Conservation (phyloP, 2,113 vertebrate species). For the Hepsetus odoe region DNA sequence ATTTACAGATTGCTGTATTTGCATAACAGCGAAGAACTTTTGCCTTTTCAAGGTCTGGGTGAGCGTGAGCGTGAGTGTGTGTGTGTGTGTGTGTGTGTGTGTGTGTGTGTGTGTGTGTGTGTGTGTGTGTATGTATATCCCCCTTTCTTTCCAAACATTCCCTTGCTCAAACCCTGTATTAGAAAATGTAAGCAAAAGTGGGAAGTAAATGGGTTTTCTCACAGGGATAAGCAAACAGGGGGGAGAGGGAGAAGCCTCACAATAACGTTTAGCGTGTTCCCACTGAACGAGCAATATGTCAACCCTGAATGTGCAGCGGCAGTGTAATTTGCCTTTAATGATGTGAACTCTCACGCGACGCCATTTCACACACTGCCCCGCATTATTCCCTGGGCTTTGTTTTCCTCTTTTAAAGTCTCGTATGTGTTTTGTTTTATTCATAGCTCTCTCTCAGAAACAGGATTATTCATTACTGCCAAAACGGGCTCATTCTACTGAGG, state of each 20-base stretch:
- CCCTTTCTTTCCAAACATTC: conserved; percentile 26
- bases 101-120: conserved; percentile 30
- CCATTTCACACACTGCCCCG: conserved; percentile 44
- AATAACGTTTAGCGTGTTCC: conserved; percentile 63
- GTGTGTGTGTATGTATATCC: too few relatives aligned
- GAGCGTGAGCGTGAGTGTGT: conserved; percentile 37
- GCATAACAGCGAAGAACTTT: conserved; percentile 91
- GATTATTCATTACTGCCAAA: not conserved
- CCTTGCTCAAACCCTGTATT: conserved; percentile 36
- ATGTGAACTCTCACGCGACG: conserved; percentile 59
- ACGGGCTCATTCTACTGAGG: too few relatives aligned
- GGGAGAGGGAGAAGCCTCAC: conserved; percentile 41
- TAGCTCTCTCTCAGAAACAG: conserved; percentile 8
- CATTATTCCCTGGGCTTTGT: conserved; percentile 38
- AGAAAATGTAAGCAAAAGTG: conserved; percentile 69
- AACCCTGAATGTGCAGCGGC: conserved; percentile 39
- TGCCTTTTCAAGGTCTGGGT: conserved; percentile 77
- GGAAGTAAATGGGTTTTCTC: conserved; percentile 75
- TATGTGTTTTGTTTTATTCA: conserved; percentile 27
- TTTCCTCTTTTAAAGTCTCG: conserved; percentile 20
- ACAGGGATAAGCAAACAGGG: conserved; percentile 73
- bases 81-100: conserved; percentile 53
- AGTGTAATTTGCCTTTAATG: conserved; percentile 57
- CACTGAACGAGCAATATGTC: conserved; percentile 52
- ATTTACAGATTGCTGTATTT: conserved; percentile 92